Evolutionary conservation across 2,797 vertebrate genomes (phyloP).

Genomic region (Tamandua tetradactyla): DNA sequence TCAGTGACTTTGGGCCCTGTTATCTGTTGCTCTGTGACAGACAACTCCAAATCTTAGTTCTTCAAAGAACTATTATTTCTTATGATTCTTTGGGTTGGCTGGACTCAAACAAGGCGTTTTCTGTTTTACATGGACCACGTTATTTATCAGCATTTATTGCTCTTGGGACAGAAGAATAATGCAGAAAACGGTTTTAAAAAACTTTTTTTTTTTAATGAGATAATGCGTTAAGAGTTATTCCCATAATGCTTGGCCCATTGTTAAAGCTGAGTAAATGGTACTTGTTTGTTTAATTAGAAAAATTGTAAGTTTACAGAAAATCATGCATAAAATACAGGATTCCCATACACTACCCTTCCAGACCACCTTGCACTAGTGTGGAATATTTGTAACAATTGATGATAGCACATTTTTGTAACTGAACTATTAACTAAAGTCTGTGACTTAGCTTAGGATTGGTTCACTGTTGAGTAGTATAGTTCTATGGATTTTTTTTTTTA

Average conservation of each 20-base stretch:
- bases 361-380: too few species aligned
- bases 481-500: too few species aligned
- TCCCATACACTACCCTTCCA: too few species aligned
- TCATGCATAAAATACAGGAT: too few species aligned
- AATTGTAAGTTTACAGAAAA: too few species aligned
- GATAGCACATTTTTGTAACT: too few species aligned
- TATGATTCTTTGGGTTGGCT: background rate
- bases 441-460: too few species aligned
- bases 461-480: too few species aligned
- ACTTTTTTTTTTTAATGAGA: conserved; percentile 45
- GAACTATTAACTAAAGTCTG: too few species aligned
- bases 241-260: background rate
- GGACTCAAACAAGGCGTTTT: background rate
- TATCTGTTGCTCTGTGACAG: background rate
- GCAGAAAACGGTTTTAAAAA: conserved; percentile 2
- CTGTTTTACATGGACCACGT: conserved; percentile 9
- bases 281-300: background rate
- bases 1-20: background rate
- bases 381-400: too few species aligned
- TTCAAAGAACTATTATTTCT: conserved; percentile 7
- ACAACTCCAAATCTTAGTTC: background rate
- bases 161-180: conserved; percentile 3
- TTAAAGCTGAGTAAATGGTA: background rate
- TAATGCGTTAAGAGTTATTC: conserved; percentile 30
- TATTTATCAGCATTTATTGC: conserved; percentile 29